phyloP scores from a whole-genome alignment of 2,113 vertebrate genomes.

The Halichoerus grypus region DNA sequence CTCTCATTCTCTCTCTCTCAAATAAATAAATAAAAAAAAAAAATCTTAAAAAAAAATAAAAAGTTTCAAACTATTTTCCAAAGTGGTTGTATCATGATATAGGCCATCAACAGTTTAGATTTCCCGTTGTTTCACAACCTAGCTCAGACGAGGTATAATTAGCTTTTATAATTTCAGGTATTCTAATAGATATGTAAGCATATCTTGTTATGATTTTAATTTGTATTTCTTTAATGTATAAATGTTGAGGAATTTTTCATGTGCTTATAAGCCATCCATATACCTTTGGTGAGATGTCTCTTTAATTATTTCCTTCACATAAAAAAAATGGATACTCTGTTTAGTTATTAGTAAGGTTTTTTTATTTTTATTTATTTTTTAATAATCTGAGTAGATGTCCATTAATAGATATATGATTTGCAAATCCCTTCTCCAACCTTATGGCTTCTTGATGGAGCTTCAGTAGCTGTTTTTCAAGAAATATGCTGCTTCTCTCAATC shows the following conservation, averaged over 20 bases:
- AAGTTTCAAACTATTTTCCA: neutral
- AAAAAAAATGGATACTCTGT: neutral
- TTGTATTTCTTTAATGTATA: neutral
- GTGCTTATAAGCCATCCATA: neutral
- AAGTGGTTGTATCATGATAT: neutral
- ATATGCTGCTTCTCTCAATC: neutral
- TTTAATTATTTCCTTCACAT: neutral
- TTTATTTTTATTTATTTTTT: neutral
- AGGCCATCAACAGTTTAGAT: neutral
- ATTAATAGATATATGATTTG: neutral
- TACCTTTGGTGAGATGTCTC: neutral
- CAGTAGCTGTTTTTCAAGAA: neutral
- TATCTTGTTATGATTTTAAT: neutral
- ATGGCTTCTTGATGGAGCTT: neutral
- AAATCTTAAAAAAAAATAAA: too few species aligned
- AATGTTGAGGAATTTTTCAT: neutral
- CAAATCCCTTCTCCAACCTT: neutral
- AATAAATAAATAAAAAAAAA: too few species aligned
- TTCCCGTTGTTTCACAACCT: neutral
- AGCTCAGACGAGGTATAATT: neutral
- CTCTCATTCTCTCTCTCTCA: too few species aligned
- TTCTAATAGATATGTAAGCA: neutral
- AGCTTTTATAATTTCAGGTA: neutral
- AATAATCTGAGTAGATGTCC: neutral
- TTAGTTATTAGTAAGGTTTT: neutral